Evolutionary conservation across 2,797 vertebrate genomes (phyloP).

Genomic region (Lutjanus campechanus): DNA sequence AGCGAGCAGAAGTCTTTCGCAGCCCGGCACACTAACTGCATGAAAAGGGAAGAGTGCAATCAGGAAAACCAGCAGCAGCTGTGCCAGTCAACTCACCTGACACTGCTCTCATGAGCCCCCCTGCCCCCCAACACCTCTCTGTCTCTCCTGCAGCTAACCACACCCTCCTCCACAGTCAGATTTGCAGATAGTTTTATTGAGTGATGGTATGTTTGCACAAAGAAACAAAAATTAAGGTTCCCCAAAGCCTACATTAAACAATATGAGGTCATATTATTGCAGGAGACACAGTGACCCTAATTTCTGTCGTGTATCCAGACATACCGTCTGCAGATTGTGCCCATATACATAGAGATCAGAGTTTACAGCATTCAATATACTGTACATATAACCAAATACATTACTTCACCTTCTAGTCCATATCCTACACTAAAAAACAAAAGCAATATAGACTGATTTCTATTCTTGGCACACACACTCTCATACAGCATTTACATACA

Average conservation of each 20-base stretch:
- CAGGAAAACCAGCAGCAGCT: too few relatives aligned
- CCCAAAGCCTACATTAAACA: slow-evolving; percentile 7
- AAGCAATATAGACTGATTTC: neutral
- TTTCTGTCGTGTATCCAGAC: slow-evolving; percentile 12
- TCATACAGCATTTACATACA: neutral
- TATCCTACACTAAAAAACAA: neutral
- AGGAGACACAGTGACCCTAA: slow-evolving; percentile 5
- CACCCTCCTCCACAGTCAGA: too few relatives aligned
- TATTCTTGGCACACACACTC: neutral
- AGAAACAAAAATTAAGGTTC: slow-evolving; percentile 8
- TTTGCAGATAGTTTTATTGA: slow-evolving; percentile 5
- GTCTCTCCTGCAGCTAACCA: too few relatives aligned
- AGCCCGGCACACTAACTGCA: too few relatives aligned
- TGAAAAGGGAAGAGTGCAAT: too few relatives aligned
- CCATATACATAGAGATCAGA: neutral
- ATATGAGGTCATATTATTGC: slow-evolving; percentile 23
- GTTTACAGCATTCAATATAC: neutral
- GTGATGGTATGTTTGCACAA: neutral
- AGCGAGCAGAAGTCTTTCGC: too few relatives aligned
- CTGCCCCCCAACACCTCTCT: too few relatives aligned
- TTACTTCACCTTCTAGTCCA: neutral
- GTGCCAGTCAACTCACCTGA: too few relatives aligned
- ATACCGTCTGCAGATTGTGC: neutral
- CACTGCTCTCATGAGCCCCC: too few relatives aligned
- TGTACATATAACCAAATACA: neutral